Conservation (phyloP, 1,140 invertebrate species). For the Halyomorpha halys region DNA sequence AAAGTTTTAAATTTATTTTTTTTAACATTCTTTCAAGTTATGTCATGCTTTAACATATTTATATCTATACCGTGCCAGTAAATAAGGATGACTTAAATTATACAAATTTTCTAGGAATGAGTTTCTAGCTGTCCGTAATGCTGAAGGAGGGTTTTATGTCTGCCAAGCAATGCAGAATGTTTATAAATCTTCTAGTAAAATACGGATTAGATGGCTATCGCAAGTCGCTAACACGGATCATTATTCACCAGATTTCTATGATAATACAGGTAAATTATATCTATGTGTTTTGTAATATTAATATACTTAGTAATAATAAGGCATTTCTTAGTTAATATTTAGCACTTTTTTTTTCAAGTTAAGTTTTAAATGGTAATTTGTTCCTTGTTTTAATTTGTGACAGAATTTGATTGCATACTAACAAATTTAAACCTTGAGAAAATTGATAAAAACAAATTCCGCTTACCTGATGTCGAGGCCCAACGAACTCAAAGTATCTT, state of each 20-base stretch:
- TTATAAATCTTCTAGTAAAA: conserved; percentile 66
- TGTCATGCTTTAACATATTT: too few species aligned
- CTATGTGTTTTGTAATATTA: too few species aligned
- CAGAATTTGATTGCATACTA: conserved; percentile 80
- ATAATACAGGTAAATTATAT: conserved; percentile 55
- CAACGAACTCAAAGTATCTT: conserved; percentile 72
- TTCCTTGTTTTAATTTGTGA: conserved; percentile 33
- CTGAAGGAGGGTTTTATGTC: conserved; percentile 77
- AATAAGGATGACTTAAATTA: conserved; percentile 15
- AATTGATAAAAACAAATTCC: conserved; percentile 59
- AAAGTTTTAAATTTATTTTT: too few species aligned
- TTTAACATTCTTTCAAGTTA: too few species aligned
- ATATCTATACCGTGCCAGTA: too few species aligned
- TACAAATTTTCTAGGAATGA: conserved; percentile 54
- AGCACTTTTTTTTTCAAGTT: too few species aligned
- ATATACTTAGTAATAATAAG: too few species aligned
- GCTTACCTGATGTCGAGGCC: conserved; percentile 58
- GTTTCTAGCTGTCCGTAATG: conserved; percentile 81
- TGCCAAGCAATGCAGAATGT: conserved; percentile 87
- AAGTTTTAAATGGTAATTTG: not conserved
- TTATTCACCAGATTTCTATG: conserved; percentile 83
- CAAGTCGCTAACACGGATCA: conserved; percentile 48
- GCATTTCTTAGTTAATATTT: too few species aligned
- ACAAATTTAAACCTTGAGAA: conserved; percentile 71
- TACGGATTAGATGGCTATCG: conserved; percentile 81